Conservation (phyloP, 2,113 vertebrate species). For the Fregetta grallaria region DNA sequence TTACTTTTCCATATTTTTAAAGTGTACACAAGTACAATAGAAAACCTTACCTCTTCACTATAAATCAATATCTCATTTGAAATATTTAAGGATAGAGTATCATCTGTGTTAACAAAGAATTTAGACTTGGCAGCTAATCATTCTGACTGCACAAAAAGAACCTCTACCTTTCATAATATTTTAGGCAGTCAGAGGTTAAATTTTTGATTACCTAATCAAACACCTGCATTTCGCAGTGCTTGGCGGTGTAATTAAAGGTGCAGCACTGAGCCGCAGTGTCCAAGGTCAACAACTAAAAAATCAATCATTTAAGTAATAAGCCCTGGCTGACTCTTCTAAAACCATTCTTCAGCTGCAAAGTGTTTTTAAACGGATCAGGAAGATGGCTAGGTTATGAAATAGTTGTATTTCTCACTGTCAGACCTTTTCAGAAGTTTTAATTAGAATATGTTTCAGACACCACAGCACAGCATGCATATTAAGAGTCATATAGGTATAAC, state of each 20-base stretch:
- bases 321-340: slow-evolving; percentile 9
- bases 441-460: slow-evolving; percentile 1
- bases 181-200: slow-evolving; percentile 13
- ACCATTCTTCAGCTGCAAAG: not conserved
- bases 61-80: not conserved
- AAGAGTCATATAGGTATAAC: not conserved
- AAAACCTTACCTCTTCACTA: not conserved
- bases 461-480: not conserved
- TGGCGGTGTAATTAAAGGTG: slow-evolving; percentile 42
- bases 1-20: not conserved
- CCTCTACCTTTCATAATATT: not conserved
- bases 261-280: not conserved
- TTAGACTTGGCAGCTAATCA: not conserved
- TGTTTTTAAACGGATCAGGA: slow-evolving; percentile 17
- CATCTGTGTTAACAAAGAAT: not conserved
- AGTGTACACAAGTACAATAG: not conserved
- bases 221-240: slow-evolving; percentile 21
- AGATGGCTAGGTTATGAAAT: slow-evolving; percentile 1
- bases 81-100: not conserved
- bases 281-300: slow-evolving; percentile 51
- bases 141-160: not conserved
- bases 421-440: slow-evolving; percentile 33
- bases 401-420: not conserved
- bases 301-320: slow-evolving; percentile 43
- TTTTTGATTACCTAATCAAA: slow-evolving; percentile 33